Evolutionary conservation across 2,888 invertebrate species (phyloP), one percentile per base, ranked within the genome.

Genomic region (Bellardia pandia): DNA sequence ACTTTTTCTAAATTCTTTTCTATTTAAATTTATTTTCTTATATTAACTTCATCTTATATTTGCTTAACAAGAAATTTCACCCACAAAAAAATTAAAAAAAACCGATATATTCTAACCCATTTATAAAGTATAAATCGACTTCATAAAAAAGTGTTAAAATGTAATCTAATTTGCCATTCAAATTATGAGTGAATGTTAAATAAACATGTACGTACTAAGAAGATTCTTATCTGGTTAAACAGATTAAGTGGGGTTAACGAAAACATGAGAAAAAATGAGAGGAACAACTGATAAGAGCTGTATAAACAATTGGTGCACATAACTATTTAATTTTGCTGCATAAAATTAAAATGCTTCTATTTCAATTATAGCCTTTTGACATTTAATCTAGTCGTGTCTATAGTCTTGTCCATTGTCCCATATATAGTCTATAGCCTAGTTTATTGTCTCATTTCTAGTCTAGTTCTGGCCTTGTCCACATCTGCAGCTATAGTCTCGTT

Each of bases 61-160:
- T 76, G 64, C 64, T 45, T 48, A 64, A 75, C 62, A 62, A 62
- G 62, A 75, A 76, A 64, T 76, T 76, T 76, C 64, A 64, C 76
- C 40, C 40, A 76, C 37, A 23, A 56, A 53, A 30, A 9, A 16
- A 11, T 1, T 9, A 11, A 45, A 45, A 9, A 45, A 45, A 45
- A 45, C 7, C 45, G 37, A 11, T 4, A 56, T 53, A 53, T 76
- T 76, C 76, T 76, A 64, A 64, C 2, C 8, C 53, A 64, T 51
- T 40, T 62, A 23, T 23, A 23, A 53, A 14, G 7, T 42, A 40
- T 33, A 51, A 33, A 5, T 66, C 42, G 42, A 42, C 42, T 42
- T 40, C 13, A 37, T 13, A 56, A 69, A 71, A 56, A 71, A 71
- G 71, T 71, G 71, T 71, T 71, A 71, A 71, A 71, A 37, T 71